Evolutionary conservation across 2,888 invertebrate genomes (phyloP).

Genomic region (Pristionchus mayeri): DNA sequence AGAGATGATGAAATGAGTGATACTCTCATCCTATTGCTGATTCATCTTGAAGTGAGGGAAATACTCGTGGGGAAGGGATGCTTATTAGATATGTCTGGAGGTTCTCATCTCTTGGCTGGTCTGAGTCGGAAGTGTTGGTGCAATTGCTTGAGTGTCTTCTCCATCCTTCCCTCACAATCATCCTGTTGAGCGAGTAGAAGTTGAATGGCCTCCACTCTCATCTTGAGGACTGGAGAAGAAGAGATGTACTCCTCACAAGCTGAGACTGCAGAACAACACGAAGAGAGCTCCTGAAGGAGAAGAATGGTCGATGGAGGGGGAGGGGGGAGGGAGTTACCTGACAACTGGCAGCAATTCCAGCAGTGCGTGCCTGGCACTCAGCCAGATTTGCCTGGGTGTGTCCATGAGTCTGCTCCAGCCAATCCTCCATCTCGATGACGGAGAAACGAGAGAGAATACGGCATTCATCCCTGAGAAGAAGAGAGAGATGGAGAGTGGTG

Average conservation of each 20-base stretch:
- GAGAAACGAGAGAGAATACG: slow-evolving; percentile 47
- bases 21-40: no score
- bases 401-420: slow-evolving; percentile 43
- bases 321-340: slow-evolving; percentile 7
- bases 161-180: slow-evolving; percentile 48
- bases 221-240: slow-evolving; percentile 42
- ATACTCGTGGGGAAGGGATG: no score
- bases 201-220: slow-evolving; percentile 48
- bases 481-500: no score
- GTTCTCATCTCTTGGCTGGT: slow-evolving; percentile 40
- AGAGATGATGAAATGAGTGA: no score
- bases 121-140: slow-evolving; percentile 37
- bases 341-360: slow-evolving; percentile 47
- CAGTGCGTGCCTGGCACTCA: slow-evolving; percentile 47
- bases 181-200: slow-evolving; percentile 46
- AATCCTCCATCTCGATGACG: slow-evolving; percentile 48
- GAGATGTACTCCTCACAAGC: slow-evolving; percentile 48
- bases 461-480: slow-evolving; percentile 40
- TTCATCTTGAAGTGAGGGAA: no score
- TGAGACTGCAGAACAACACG: slow-evolving; percentile 43
- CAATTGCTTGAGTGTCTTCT: slow-evolving; percentile 43
- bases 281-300: slow-evolving; percentile 39
- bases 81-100: no score
- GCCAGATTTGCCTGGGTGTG: slow-evolving; percentile 48
- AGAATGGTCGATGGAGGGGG: background rate